phyloP scores from a whole-genome alignment of 2,113 vertebrate species.

The Opisthocomus hoazin region DNA sequence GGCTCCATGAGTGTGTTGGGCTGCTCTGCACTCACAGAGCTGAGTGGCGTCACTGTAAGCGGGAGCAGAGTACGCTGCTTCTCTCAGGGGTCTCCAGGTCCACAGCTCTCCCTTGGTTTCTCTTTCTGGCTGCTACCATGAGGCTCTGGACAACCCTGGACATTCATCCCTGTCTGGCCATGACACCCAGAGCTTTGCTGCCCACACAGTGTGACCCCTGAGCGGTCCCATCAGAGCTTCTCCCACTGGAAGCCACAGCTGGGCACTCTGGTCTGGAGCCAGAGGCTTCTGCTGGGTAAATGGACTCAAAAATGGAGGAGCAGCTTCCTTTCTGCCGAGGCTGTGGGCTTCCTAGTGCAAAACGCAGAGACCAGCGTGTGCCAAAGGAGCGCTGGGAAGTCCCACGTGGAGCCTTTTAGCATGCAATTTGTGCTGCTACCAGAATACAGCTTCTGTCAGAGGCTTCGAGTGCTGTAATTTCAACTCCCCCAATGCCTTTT shows the following conservation, averaged over 20 bases:
- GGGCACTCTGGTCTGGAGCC: neutral
- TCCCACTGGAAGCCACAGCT: neutral
- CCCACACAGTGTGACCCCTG: too few species aligned
- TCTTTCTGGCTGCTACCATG: neutral
- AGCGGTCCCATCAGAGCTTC: neutral
- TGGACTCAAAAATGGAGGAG: neutral
- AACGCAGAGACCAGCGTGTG: accelerated
- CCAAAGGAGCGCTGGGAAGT: neutral
- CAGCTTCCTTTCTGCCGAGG: neutral
- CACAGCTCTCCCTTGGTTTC: neutral
- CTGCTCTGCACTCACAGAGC: accelerated
- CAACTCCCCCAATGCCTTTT: neutral
- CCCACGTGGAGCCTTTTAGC: accelerated
- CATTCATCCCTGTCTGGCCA: too few species aligned
- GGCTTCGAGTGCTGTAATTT: neutral
- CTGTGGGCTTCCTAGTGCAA: neutral
- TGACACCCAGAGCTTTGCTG: neutral
- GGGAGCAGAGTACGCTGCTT: accelerated
- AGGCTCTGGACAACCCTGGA: neutral
- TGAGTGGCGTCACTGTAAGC: accelerated
- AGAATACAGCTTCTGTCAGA: neutral
- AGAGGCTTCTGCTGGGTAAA: neutral
- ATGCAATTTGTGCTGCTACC: neutral
- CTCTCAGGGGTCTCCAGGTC: neutral
- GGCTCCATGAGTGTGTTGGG: accelerated